Conservation (phyloP, 2,888 invertebrate genomes). For the Creontiades dilutus region DNA sequence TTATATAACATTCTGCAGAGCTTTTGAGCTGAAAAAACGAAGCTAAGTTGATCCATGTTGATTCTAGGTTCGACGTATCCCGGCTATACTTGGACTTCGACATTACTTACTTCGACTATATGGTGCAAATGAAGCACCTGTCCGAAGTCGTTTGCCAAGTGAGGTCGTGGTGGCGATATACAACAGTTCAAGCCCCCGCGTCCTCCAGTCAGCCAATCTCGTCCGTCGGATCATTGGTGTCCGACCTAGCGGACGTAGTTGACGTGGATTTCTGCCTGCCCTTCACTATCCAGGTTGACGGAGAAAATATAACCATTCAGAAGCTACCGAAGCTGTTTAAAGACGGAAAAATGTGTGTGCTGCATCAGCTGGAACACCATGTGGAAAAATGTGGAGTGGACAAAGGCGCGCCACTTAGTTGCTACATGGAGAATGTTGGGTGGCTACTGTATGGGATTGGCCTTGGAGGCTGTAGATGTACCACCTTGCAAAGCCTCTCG, state of each 20-base stretch:
- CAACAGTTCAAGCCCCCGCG: background rate
- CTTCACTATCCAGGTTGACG: background rate
- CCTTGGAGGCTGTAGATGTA: background rate
- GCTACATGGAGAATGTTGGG: background rate
- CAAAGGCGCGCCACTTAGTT: constrained; percentile 13
- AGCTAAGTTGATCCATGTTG: background rate
- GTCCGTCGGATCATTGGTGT: background rate
- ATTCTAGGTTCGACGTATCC: background rate
- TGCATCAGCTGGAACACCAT: background rate
- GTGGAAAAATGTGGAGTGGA: background rate
- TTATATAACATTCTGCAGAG: too few species aligned
- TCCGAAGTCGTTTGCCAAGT: background rate
- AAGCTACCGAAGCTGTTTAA: background rate
- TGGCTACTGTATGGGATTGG: background rate
- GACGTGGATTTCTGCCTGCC: background rate
- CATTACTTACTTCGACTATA: constrained; percentile 24
- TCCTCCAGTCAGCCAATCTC: background rate
- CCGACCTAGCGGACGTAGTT: background rate
- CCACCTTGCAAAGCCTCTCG: background rate
- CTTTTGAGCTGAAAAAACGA: too few species aligned
- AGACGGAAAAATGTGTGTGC: background rate
- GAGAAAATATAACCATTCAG: background rate
- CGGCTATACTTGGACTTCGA: background rate
- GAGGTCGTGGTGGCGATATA: background rate
- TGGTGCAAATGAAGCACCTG: background rate